These are phyloP conservation scores for Hylomyscus alleni DNA, from an alignment of 2,797 vertebrate genomes.

Conservation along the genomic window DNA sequence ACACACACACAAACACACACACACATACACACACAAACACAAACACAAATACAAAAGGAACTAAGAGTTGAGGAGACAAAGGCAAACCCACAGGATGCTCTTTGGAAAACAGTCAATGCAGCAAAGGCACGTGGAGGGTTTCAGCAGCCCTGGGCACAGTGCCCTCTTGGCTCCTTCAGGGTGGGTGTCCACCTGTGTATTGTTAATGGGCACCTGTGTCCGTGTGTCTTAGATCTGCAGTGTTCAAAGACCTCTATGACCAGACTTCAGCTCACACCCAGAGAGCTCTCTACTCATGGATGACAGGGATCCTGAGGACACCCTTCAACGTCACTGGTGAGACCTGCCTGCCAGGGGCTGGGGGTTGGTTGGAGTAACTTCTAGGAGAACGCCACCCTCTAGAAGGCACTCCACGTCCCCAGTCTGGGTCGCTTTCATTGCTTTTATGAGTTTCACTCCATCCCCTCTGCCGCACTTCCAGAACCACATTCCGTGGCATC, in stretches of 20 bases:
- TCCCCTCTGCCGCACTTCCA: neutral
- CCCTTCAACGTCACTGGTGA: constrained; percentile 85
- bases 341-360: neutral
- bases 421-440: neutral
- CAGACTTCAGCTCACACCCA: constrained; percentile 87
- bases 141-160: neutral
- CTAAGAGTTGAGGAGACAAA: neutral
- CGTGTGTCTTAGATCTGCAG: constrained; percentile 85
- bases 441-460: neutral
- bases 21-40: neutral
- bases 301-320: constrained; percentile 86
- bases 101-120: neutral
- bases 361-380: neutral
- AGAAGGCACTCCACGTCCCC: neutral
- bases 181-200: no score
- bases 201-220: neutral
- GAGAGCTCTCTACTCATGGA: constrained; percentile 90
- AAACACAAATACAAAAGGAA: neutral
- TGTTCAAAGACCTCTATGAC: constrained; percentile 92
- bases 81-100: neutral
- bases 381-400: neutral
- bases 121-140: neutral
- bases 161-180: neutral
- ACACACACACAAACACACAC: neutral
- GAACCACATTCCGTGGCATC: neutral